Evolutionary conservation across 2,888 invertebrate genomes (phyloP), one percentile per base, ranked within the genome.

Genomic region (Pristionchus japonicus): DNA sequence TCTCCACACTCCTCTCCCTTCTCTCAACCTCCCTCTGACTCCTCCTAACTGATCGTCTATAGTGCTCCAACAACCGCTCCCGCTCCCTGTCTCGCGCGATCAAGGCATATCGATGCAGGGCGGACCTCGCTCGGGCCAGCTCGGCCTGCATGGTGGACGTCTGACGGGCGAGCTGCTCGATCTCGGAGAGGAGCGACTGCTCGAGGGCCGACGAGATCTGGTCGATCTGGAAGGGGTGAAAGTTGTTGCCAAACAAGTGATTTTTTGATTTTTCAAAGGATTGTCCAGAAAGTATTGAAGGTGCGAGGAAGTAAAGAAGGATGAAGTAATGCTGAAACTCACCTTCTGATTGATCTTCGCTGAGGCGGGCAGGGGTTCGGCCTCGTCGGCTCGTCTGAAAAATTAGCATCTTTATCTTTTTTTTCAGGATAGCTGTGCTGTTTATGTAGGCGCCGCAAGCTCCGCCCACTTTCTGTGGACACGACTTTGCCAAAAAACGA

Each of bases 161-260:
- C 40, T 87, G 77, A 6, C 80, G 77, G 1, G 87, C 87, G n/a
- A 87, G 80, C 27, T 87, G 87, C 61, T 87, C 87, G 52, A 87
- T 87, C 57, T 87, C 87, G 61, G 37, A 67, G 27, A 87, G 87
- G 27, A 87, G 87, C 0, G 87, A 87, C 87, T 87, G 37, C 87
- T 87, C 87, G 20, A 87, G 80, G 27, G 52, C 77, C 3, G 87
- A 77, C 34, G 87, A 87, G 40, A 87, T 77, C 43, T 87, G 87
- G 15, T 87, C 87, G 57, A 87, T 87, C 80, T 87, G 57, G 0
- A 82, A 82, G 1, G 37, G 43, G n/a, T 23, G 3, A 27, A n/a
- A n/a, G n/a, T n/a, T n/a, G n/a, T n/a, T n/a, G n/a, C n/a, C n/a
- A n/a, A n/a, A n/a, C n/a, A n/a, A n/a, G n/a, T 27, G 15, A 27